Evolutionary conservation across 2,797 vertebrate species (phyloP).

Genomic region (Rhadinocentrus ornatus): DNA sequence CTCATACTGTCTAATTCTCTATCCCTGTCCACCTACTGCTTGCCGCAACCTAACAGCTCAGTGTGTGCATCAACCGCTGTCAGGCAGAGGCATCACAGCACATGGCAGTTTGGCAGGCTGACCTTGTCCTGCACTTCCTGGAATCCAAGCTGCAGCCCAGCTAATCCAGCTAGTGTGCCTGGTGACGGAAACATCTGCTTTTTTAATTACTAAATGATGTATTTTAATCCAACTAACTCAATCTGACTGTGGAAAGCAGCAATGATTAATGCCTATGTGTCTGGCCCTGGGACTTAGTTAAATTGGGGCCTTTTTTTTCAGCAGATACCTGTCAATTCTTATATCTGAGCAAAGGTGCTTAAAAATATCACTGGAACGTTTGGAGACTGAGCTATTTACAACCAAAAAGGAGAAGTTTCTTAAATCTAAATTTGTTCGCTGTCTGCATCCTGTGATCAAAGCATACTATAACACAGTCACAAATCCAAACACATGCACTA

Average conservation of each 20-base stretch:
- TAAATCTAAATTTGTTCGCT: conserved; percentile 44
- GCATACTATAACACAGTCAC: conserved; percentile 5
- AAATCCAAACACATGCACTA: conserved; percentile 1
- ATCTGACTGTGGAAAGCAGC: conserved; percentile 41
- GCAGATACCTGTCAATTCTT: not conserved
- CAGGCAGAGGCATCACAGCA: conserved; percentile 63
- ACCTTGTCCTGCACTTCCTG: conserved; percentile 73
- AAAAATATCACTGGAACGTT: conserved; percentile 9
- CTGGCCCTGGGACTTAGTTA: conserved; percentile 10
- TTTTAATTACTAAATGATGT: conserved; percentile 73
- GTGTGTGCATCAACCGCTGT: conserved; percentile 57
- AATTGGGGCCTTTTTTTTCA: conserved; percentile 16
- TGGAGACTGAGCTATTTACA: conserved; percentile 4
- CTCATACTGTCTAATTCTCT: conserved; percentile 11
- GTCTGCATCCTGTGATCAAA: conserved; percentile 47
- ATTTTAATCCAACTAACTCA: conserved; percentile 73
- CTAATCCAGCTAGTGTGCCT: conserved; percentile 67
- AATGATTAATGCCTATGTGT: conserved; percentile 24
- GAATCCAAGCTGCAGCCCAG: conserved; percentile 40
- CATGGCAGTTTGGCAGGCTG: conserved; percentile 64
- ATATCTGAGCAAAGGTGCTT: conserved; percentile 1
- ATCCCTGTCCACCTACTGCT: conserved; percentile 6
- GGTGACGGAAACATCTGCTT: conserved; percentile 69
- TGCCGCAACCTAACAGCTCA: conserved; percentile 43
- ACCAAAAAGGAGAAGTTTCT: conserved; percentile 17